Base-by-base conservation (phyloP, 1,140 invertebrate genomes). In the Penaeus japonicus region DNA sequence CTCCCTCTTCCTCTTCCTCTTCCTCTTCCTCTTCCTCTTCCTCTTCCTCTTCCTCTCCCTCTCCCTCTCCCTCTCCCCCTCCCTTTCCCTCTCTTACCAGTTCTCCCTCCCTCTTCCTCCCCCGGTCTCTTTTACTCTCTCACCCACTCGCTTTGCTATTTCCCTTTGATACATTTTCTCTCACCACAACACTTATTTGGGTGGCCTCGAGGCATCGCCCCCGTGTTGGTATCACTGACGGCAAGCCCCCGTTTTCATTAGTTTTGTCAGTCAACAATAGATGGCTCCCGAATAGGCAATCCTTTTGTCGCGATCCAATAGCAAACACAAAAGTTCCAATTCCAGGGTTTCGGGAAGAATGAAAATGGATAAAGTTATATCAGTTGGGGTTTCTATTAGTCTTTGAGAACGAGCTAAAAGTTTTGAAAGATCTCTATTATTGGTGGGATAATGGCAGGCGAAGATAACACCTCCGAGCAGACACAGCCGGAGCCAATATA, bases 321-420 rank as follows among this genome's bases (percentile, higher is more conserved):
- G 78, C 89, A 85, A 89, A 81, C 84, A 89, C 89, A 89, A 89
- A 89, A 89, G 83, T 89, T 89, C 77, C 83, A 85, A 85, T 89
- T 80, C 84, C 83, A 73, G 89, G 89, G 83, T 89, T 85, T 70
- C 78, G 84, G 35, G 77, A 85, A 89, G 89, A 89, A 89, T 89
- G 89, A 85, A 85, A 89, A 89, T 89, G 89, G 89, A 89, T 89
- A 89, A 89, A 89, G 89, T 89, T 89, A 89, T 89, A 89, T 89
- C 89, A 89, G 83, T 89, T 89, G 54, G 82, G 70, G 78, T 79
- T 89, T 89, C 84, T 89, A 89, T 89, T 89, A 89, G 89, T 89
- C 75, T 89, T 89, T 89, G 89, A 85, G 84, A 65, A 85, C 54
- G 83, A 80, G 84, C 77, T 81, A 89, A 89, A 89, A 89, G 78